Percentiles rank a stretch among this genome's conserved stretches.
phyloP scores from a whole-genome alignment of 2,113 vertebrate genomes.

The Ammospiza nelsoni region DNA sequence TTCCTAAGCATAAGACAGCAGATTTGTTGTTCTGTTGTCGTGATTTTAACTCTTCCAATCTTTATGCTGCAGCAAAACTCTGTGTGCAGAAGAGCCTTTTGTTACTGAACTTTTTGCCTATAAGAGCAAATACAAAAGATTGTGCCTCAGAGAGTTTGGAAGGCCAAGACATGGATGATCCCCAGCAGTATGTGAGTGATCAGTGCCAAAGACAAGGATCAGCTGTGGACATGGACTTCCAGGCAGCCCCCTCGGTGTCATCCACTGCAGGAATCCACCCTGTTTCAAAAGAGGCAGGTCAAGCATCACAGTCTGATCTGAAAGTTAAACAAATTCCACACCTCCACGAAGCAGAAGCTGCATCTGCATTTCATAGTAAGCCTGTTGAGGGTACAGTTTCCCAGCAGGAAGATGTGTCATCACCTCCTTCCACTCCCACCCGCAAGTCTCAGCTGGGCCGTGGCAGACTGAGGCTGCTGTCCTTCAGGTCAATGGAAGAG shows the following conservation, averaged over 20 bases:
- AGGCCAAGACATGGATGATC: constrained; percentile 24
- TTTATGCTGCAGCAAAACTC: constrained; percentile 81
- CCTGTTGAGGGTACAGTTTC: constrained; percentile 73
- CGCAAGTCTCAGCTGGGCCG: constrained; percentile 85
- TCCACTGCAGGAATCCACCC: constrained; percentile 5
- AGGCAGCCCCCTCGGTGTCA: constrained; percentile 46
- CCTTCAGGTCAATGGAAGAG: constrained; percentile 91
- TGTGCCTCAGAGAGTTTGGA: constrained; percentile 7
- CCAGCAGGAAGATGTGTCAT: constrained; percentile 75
- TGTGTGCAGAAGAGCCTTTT: constrained; percentile 93
- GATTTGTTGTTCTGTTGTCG: rapidly evolving
- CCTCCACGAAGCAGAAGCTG: constrained; percentile 14
- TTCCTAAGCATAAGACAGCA: not conserved
- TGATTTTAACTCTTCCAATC: not conserved
- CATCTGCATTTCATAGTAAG: constrained; percentile 27
- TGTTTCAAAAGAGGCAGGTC: not conserved
- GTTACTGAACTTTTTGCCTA: constrained; percentile 84
- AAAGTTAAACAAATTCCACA: constrained; percentile 11
- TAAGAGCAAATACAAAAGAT: constrained; percentile 59
- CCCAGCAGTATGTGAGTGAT: constrained; percentile 13
- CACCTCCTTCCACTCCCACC: constrained; percentile 84
- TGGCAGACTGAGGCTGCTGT: constrained; percentile 91
- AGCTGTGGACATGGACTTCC: constrained; percentile 83
- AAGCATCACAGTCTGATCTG: not conserved
- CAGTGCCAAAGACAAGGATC: constrained; percentile 65